Evolutionary conservation across 2,797 vertebrate genomes (phyloP), one percentile per base, ranked within the genome.

Genomic region (Scomberomorus guttatus): DNA sequence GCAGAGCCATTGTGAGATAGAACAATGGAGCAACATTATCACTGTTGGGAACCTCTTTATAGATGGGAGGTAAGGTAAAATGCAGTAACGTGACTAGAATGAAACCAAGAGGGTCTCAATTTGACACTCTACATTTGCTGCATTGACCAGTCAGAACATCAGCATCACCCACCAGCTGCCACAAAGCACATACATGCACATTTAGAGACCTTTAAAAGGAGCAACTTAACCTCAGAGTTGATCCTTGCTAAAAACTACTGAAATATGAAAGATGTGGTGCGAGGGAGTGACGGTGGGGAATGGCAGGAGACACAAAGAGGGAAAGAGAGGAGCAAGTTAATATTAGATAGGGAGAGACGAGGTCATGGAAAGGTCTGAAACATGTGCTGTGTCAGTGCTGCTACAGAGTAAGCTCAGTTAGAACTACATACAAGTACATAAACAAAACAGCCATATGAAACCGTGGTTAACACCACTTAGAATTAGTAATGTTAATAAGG

Each of bases 221-320:
- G 46, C 37, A 72, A 64, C 50, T 85, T 83, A 84, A 87, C 86
- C 86, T 85, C n/a, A 52, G 71, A 85, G 73, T 69, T 73, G 20
- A 82, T 82, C 72, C 50, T 52, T 51, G 57, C 81, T 81, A 83
- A 90, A 89, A 85, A 72, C 84, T 87, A 58, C 72, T 91, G 68
- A 93, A 90, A 89, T 83, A 91, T 92, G 84, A 87, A 93, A 76
- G 79, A 80, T 22, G 10, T 74, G 58, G 52, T 61, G 51, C 60
- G 27, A 74, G 29, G 54, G 52, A 58, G 65, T 29, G 70, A 59
- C 48, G 34, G 55, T 20, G 59, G 34, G 62, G 44, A 39, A 39
- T 67, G 66, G 39, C 64, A 39, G 68, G 25, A 82, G 74, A 83
- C 69, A 69, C 29, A 77, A 56, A 76, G 67, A 71, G 69, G 39